Percentiles rank a stretch among this genome's conserved stretches.
phyloP scores from a whole-genome alignment of 2,797 vertebrate genomes.

The Pogonophryne albipinna region DNA sequence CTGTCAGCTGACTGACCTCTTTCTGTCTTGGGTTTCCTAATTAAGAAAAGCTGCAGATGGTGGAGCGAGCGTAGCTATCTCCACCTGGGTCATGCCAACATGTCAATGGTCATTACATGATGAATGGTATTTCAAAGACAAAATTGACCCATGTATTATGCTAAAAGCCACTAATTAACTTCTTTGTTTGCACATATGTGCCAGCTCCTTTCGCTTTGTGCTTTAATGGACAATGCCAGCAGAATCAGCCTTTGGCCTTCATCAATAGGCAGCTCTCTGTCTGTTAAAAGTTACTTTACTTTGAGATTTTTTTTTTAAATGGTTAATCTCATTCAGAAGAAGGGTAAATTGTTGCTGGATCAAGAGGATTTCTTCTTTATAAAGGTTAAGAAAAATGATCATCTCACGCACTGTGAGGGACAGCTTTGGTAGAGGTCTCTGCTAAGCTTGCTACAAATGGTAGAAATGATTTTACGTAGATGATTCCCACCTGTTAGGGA shows the following conservation, averaged over 20 bases:
- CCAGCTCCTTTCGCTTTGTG: conserved; percentile 27
- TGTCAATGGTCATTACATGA: conserved; percentile 67
- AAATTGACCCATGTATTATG: conserved; percentile 55
- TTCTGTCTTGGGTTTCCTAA: conserved; percentile 81
- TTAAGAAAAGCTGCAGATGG: conserved; percentile 71
- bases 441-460: not conserved
- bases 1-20: conserved; percentile 87
- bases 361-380: not conserved
- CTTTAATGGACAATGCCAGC: conserved; percentile 25
- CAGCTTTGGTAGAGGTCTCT: not conserved
- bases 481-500: no score
- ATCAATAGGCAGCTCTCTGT: conserved; percentile 2
- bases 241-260: conserved; percentile 23
- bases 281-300: not conserved
- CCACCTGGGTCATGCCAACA: conserved; percentile 61
- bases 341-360: not conserved
- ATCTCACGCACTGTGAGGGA: no score
- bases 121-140: conserved; percentile 53
- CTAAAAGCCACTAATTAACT: conserved; percentile 63
- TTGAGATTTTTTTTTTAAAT: no score
- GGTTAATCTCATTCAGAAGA: not conserved
- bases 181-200: conserved; percentile 66
- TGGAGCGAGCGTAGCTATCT: conserved; percentile 45
- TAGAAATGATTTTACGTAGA: not conserved
- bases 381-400: not conserved